phyloP scores from a whole-genome alignment of 2,888 invertebrate species.

The Metopia argyrocephala region DNA sequence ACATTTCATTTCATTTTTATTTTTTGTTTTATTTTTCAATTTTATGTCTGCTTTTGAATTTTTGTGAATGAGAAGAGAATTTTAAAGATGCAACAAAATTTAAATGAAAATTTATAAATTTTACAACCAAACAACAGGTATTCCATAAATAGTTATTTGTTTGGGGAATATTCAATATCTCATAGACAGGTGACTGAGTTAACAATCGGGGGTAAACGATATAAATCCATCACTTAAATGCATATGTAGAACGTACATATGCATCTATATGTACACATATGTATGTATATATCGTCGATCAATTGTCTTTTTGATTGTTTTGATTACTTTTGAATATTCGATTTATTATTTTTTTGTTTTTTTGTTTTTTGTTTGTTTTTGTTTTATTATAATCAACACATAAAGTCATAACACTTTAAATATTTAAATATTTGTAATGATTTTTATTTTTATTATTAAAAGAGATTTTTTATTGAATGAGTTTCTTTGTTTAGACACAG shows the following conservation, averaged over 20 bases:
- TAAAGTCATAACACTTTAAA: no score
- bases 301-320: no score
- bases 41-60: background rate
- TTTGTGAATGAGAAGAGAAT: slow-evolving; percentile 43
- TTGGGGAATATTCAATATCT: slow-evolving; percentile 29
- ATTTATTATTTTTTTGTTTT: no score
- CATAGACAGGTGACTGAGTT: slow-evolving; percentile 1
- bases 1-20: slow-evolving; percentile 10
- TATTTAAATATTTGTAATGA: no score
- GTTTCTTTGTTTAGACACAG: background rate
- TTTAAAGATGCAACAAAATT: slow-evolving; percentile 47
- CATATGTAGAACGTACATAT: no score
- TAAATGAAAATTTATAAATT: slow-evolving; percentile 11
- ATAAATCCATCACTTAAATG: slow-evolving; percentile 36
- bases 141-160: background rate
- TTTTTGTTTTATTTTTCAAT: background rate
- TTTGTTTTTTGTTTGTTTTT: no score
- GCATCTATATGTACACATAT: no score
- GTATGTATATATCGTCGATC: no score
- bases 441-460: no score
- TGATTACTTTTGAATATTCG: no score
- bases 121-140: slow-evolving; percentile 37
- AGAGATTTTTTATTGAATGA: background rate
- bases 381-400: no score
- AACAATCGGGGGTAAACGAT: slow-evolving; percentile 21